Conservation (phyloP, 2,113 vertebrate genomes). For the Phalacrocorax pelagicus region DNA sequence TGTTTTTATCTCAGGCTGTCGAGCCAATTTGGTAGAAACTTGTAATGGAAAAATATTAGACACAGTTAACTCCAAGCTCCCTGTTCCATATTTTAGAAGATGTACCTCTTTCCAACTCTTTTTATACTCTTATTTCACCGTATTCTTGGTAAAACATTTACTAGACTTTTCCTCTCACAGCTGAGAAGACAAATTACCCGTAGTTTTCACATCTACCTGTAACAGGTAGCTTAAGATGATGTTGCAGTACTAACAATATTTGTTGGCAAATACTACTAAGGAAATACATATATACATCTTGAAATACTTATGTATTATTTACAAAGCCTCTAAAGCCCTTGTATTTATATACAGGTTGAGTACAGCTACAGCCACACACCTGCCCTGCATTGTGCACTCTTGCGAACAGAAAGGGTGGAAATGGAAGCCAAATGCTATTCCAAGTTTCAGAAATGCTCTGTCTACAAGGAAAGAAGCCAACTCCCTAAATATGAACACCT, state of each 20-base stretch:
- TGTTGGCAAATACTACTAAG: not conserved
- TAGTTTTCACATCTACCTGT: not conserved
- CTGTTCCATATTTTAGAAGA: not conserved
- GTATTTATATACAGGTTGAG: not conserved
- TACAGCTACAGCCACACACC: not conserved
- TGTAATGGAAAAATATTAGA: conserved; percentile 26
- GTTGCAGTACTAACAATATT: not conserved
- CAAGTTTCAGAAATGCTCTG: not conserved
- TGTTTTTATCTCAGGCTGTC: conserved; percentile 52
- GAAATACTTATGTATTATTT: not conserved
- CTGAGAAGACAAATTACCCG: not conserved
- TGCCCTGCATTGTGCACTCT: not conserved
- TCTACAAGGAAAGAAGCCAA: not conserved
- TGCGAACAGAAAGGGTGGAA: not conserved
- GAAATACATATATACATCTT: not conserved
- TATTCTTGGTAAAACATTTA: not conserved
- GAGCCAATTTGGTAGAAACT: conserved; percentile 44
- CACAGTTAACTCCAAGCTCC: not conserved
- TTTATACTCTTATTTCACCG: not conserved
- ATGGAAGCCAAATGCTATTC: not conserved
- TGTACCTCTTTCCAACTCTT: not conserved
- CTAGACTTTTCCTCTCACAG: not conserved
- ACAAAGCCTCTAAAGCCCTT: not conserved
- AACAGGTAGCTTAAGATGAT: not conserved
- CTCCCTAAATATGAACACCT: not conserved